Evolutionary conservation across 2,113 vertebrate species (phyloP), one percentile per base, ranked within the genome.

Genomic region (Trematomus loennbergii): DNA sequence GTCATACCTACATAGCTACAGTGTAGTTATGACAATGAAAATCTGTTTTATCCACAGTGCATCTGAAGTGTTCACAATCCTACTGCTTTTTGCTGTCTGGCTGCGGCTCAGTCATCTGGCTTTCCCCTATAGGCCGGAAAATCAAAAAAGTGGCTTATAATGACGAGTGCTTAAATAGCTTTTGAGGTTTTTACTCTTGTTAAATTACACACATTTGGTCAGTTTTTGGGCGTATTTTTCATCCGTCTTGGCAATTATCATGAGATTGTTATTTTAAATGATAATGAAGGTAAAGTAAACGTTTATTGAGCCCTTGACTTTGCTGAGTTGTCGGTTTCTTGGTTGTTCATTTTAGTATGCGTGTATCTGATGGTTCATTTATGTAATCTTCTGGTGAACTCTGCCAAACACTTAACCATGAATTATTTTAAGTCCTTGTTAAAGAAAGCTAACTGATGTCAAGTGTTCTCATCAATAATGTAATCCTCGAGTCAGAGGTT

Each of bases 131-230:
- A n/a, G 70, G 67, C 77, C 84, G 79, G 70, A 86, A 79, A 74
- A 89, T 87, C 49, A 75, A 71, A 79, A 83, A 84, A 85, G 71
- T 82, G 82, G 68, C 66, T 89, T 88, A 76, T 73, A 63, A 76
- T 79, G 60, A n/a, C 75, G 48, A 69, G 76, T 70, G 87, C 73
- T 33, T 33, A 33, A 33, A 16, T 3, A 49, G 2, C 29, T 50
- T 67, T 15, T 60, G 1, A 0, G 55, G 5, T 4, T 2, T 15
- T 50, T 60, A 20, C 5, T 58, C 58, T 60, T 72, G 16, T n/a
- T n/a, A 1, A 25, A 50, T 18, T 50, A 29, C 9, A 58, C 33
- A 2, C 2, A 33, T 33, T 33, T 33, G 2, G 33, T 52, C 20
- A 0, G 1, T 40, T 59, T 22, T 59, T 22, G 4, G 1, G n/a